These are phyloP conservation scores for Resseliella maxima DNA, from an alignment of 2,888 invertebrate species.

Conservation along the genomic window DNA sequence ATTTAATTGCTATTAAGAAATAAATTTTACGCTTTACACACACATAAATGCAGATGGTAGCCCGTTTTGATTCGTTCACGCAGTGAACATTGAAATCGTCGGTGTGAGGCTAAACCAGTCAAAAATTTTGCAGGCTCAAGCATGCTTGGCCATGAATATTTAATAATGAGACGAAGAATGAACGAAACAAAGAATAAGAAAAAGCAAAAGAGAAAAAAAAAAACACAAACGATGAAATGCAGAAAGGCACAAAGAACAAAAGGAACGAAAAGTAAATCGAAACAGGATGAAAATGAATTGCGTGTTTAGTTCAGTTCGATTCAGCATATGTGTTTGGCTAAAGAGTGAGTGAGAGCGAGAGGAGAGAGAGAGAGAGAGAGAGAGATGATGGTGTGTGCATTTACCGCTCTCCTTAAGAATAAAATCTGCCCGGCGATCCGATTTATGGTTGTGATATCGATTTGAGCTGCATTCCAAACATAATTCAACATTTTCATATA, in stretches of 20 bases:
- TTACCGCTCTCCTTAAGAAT: constrained; percentile 25
- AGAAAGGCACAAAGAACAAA: background rate
- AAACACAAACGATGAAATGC: background rate
- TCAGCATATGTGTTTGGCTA: background rate
- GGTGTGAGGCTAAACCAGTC: background rate
- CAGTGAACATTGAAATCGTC: background rate
- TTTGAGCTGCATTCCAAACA: constrained; percentile 52
- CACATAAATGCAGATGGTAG: background rate
- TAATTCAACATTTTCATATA: constrained; percentile 51
- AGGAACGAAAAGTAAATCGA: constrained; percentile 33
- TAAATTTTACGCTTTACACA: constrained; percentile 44
- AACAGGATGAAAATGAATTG: constrained; percentile 49
- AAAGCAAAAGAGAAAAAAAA: background rate
- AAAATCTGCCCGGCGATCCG: constrained; percentile 24
- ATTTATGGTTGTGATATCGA: constrained; percentile 52
- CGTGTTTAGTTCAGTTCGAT: constrained; percentile 7
- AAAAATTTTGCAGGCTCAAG: constrained; percentile 2
- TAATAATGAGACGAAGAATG: background rate
- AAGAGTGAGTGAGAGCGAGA: too few species aligned
- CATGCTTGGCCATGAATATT: constrained; percentile 48
- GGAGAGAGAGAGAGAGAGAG: too few species aligned
- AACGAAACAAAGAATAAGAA: background rate
- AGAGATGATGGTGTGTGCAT: too few species aligned
- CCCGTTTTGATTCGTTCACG: background rate
- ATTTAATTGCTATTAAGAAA: constrained; percentile 51